Conservation (phyloP, 35 echinoderm and acorn worm species). For the Hemicentrotus pulcherrimus region DNA sequence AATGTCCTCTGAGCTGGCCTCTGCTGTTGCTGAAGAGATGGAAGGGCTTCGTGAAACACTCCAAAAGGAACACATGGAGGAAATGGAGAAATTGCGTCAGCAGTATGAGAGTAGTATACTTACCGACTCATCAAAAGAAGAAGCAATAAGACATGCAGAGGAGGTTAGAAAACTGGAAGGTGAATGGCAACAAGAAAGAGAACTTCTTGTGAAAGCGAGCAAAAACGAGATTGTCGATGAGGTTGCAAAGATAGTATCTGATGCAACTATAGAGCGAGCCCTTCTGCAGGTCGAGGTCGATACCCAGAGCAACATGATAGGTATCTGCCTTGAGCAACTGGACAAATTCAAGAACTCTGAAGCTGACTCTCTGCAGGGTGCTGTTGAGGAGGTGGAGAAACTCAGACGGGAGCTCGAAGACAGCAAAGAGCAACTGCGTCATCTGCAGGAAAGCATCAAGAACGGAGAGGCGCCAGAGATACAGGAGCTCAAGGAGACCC, state of each 20-base stretch:
- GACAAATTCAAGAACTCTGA: conserved; percentile 28
- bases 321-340: conserved; percentile 24
- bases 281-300: conserved; percentile 59
- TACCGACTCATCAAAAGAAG: conserved; percentile 24
- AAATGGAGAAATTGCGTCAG: conserved; percentile 40
- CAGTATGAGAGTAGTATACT: conserved; percentile 53
- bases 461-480: conserved; percentile 83
- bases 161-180: conserved; percentile 4
- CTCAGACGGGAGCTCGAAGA: conserved; percentile 59
- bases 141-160: conserved; percentile 22
- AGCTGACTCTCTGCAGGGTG: not conserved
- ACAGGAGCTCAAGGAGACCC: conserved; percentile 67
- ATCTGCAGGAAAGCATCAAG: conserved; percentile 63
- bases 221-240: conserved; percentile 72
- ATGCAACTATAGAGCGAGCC: conserved; percentile 77
- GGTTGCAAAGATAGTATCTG: conserved; percentile 71
- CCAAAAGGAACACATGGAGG: conserved; percentile 60
- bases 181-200: conserved; percentile 56
- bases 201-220: conserved; percentile 39
- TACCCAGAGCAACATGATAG: conserved; percentile 50
- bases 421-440: conserved; percentile 44
- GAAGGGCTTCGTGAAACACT: conserved; percentile 54
- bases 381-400: conserved; percentile 21
- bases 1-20: conserved; percentile 38
- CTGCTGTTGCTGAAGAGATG: conserved; percentile 43